phyloP scores from a whole-genome alignment of 2,888 invertebrate species.

The Protonemura montana region DNA sequence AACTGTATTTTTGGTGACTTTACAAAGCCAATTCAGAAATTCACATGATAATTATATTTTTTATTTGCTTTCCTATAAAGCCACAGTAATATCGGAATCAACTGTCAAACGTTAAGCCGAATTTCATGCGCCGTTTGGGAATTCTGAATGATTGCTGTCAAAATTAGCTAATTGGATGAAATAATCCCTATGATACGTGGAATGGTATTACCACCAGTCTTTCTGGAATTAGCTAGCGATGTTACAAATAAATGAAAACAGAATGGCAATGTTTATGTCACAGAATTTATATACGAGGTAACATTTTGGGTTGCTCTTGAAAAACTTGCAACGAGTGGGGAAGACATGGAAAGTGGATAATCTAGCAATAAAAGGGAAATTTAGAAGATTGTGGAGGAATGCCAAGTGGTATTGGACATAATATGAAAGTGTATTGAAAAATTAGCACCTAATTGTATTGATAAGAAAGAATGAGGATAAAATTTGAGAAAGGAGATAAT shows the following conservation, averaged over 20 bases:
- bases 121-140: background rate
- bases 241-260: too few relatives aligned
- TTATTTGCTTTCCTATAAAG: too few relatives aligned
- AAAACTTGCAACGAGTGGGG: background rate
- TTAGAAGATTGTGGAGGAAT: background rate
- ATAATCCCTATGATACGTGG: background rate
- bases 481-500: too few relatives aligned
- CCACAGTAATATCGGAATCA: too few relatives aligned
- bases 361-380: background rate
- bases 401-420: background rate
- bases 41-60: too few relatives aligned
- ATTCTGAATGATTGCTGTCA: conserved; percentile 35
- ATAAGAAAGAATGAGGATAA: background rate
- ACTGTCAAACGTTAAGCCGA: too few relatives aligned
- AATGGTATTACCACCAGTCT: background rate
- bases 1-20: too few relatives aligned
- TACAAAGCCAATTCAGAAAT: too few relatives aligned
- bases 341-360: background rate
- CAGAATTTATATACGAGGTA: too few relatives aligned
- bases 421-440: background rate
- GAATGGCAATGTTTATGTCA: too few relatives aligned
- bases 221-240: too few relatives aligned
- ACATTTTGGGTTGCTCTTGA: background rate
- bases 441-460: background rate
- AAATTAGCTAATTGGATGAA: background rate